A percentile compares a stretch with the other conserved stretches of the same genome.
Evolutionary conservation across 2,888 invertebrate genomes (phyloP).

Genomic region (Erebia epiphron): DNA sequence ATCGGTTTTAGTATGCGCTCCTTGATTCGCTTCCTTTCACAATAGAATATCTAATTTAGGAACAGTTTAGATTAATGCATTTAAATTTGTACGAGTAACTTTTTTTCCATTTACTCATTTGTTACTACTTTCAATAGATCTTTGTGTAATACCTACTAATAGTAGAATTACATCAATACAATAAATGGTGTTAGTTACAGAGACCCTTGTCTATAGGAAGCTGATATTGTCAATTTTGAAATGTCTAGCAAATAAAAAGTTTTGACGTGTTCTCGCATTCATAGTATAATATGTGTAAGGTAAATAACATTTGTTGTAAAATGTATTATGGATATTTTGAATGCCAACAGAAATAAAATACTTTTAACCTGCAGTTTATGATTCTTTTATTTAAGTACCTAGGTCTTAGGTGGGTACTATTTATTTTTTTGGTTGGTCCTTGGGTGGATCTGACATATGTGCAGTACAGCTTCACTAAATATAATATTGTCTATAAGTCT

Average conservation of each 20-base stretch:
- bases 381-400: slow-evolving; percentile 11
- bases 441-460: no score
- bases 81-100: background rate
- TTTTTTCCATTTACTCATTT: slow-evolving; percentile 5
- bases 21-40: slow-evolving; percentile 6
- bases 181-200: slow-evolving; percentile 8
- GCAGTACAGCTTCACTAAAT: no score
- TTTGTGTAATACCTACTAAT: slow-evolving; percentile 1
- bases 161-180: background rate
- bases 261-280: slow-evolving; percentile 69
- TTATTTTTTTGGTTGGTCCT: no score
- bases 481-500: no score
- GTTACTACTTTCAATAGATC: slow-evolving; percentile 1
- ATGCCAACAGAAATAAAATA: slow-evolving; percentile 76
- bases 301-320: slow-evolving; percentile 76
- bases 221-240: slow-evolving; percentile 79
- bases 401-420: no score
- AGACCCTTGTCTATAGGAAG: slow-evolving; percentile 47
- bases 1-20: slow-evolving; percentile 7
- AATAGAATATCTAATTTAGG: slow-evolving; percentile 4
- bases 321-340: slow-evolving; percentile 77
- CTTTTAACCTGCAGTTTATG: slow-evolving; percentile 56
- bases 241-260: slow-evolving; percentile 69
- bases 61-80: background rate
- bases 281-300: slow-evolving; percentile 62